These are phyloP conservation scores for Leuciscus idus DNA, from an alignment of 2,113 vertebrate genomes.

Conservation along the genomic window DNA sequence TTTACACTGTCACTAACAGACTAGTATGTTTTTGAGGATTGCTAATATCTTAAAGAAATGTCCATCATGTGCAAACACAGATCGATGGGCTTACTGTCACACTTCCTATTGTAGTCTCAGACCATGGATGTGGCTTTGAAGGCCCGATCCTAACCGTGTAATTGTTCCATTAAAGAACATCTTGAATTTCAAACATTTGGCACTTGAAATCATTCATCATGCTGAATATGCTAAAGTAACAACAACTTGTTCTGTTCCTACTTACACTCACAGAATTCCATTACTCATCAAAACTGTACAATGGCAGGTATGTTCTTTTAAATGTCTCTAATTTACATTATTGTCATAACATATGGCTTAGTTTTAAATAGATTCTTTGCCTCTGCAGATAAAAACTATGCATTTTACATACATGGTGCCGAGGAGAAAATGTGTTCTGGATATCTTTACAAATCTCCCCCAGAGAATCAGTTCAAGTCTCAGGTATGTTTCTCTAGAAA, in stretches of 20 bases:
- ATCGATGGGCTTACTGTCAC: background rate
- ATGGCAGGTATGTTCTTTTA: slow-evolving; percentile 44
- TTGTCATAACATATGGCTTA: background rate
- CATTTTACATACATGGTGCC: slow-evolving; percentile 56
- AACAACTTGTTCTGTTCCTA: background rate
- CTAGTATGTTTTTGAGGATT: background rate
- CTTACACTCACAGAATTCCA: background rate
- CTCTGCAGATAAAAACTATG: slow-evolving; percentile 25
- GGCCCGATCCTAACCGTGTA: no score
- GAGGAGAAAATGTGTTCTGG: slow-evolving; percentile 62
- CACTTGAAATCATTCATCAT: background rate
- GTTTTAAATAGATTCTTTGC: background rate
- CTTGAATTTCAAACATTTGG: background rate
- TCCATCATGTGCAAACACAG: background rate
- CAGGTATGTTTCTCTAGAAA: slow-evolving; percentile 58
- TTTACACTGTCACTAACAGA: background rate
- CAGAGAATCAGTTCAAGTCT: slow-evolving; percentile 21
- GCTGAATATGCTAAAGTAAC: background rate
- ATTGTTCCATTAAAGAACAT: background rate
- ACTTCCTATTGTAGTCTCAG: background rate
- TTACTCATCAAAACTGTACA: background rate
- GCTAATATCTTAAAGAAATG: background rate
- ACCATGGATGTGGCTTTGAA: background rate
- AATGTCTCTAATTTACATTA: background rate
- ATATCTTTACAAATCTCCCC: slow-evolving; percentile 74